Evolutionary conservation across 2,888 invertebrate species (phyloP).

Genomic region (Amblyteles armatorius): DNA sequence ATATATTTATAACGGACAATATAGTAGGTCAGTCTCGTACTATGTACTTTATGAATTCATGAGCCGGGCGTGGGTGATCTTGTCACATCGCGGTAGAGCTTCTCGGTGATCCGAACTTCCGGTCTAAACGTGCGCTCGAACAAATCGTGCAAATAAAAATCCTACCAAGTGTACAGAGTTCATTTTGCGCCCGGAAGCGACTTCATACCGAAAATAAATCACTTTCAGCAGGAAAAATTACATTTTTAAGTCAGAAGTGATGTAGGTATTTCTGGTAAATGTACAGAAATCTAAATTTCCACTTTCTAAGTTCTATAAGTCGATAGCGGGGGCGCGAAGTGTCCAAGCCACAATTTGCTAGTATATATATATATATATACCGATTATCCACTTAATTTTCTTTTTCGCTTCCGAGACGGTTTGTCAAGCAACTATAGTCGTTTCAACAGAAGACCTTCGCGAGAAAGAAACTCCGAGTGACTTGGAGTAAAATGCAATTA

Average conservation of each 20-base stretch:
- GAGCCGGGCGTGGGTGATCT: conserved; percentile 38
- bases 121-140: not conserved
- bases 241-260: too few species aligned
- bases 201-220: too few species aligned
- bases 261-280: too few species aligned
- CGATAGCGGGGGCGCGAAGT: not conserved
- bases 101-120: conserved; percentile 40
- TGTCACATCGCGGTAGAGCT: conserved; percentile 20
- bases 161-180: not conserved
- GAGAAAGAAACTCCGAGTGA: conserved; percentile 20
- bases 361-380: not conserved
- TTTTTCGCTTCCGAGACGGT: not conserved
- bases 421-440: not conserved
- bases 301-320: too few species aligned
- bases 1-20: not conserved
- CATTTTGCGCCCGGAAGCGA: too few species aligned
- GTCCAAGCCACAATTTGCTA: not conserved
- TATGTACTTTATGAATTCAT: conserved; percentile 42
- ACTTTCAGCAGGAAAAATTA: too few species aligned
- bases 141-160: not conserved
- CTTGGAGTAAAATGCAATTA: conserved; percentile 49
- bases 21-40: conserved; percentile 9
- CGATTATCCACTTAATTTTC: not conserved
- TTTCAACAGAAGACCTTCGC: conserved; percentile 1
- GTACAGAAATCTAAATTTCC: too few species aligned